Evolutionary conservation across 2,888 invertebrate genomes (phyloP).

Genomic region (Carabus problematicus): DNA sequence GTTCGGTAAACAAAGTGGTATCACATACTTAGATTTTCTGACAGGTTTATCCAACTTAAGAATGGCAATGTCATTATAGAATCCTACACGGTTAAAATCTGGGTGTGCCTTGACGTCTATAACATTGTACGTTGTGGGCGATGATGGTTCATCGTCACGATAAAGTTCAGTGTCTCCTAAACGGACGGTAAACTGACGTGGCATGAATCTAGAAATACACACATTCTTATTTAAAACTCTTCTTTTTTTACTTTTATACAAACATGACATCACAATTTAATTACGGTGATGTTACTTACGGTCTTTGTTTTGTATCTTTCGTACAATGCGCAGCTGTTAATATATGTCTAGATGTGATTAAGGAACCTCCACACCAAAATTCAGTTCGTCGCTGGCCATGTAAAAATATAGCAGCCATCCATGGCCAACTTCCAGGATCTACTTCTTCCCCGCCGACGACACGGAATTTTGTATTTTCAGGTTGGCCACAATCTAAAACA

Average conservation of each 20-base stretch:
- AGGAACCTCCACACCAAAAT: constrained; percentile 93
- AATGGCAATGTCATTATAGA: constrained; percentile 94
- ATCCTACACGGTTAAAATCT: constrained; percentile 87
- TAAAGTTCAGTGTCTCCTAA: constrained; percentile 88
- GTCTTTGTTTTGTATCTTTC: constrained; percentile 84
- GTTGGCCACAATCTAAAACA: constrained; percentile 77
- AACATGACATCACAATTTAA: not conserved
- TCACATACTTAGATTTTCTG: constrained; percentile 82
- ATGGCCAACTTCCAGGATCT: constrained; percentile 89
- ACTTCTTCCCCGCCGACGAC: constrained; percentile 91
- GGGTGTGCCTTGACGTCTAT: constrained; percentile 82
- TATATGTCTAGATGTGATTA: constrained; percentile 81
- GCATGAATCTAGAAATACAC: constrained; percentile 72
- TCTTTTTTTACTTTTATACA: not conserved
- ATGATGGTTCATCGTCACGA: constrained; percentile 83
- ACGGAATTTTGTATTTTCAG: constrained; percentile 82
- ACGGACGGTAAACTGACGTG: constrained; percentile 87
- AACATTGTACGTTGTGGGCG: constrained; percentile 81
- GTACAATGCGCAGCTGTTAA: constrained; percentile 95
- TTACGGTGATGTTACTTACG: constrained; percentile 66
- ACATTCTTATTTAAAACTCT: too few relatives aligned
- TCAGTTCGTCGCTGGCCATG: constrained; percentile 85
- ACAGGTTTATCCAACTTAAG: constrained; percentile 77
- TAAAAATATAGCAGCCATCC: constrained; percentile 94
- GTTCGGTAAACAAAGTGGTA: constrained; percentile 84